Evolutionary conservation across 2,888 invertebrate species (phyloP).

Genomic region (Protodeltote pygarga): DNA sequence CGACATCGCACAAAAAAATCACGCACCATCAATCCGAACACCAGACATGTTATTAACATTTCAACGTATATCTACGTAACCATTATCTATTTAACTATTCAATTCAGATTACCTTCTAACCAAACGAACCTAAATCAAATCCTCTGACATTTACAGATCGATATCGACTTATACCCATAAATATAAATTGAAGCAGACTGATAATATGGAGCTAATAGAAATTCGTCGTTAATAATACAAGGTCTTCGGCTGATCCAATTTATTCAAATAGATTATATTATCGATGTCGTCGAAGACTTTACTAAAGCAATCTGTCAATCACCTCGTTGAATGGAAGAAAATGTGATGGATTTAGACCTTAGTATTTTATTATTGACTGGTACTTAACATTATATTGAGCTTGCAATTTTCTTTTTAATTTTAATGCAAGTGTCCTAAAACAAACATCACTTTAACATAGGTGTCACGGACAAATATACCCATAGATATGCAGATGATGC

Average conservation of each 20-base stretch:
- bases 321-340: slow-evolving; percentile 5
- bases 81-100: slow-evolving; percentile 2
- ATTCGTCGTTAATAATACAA: slow-evolving; percentile 25
- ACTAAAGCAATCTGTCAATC: slow-evolving; percentile 24
- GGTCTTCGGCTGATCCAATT: slow-evolving; percentile 32
- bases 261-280: slow-evolving; percentile 42
- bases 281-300: slow-evolving; percentile 16
- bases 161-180: slow-evolving; percentile 23
- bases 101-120: slow-evolving; percentile 18
- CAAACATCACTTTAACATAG: too few species aligned
- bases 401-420: too few species aligned
- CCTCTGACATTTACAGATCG: slow-evolving; percentile 36
- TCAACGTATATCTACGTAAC: too few species aligned
- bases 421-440: too few species aligned
- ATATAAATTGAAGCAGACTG: slow-evolving; percentile 27
- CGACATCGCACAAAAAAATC: too few species aligned
- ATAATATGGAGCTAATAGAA: slow-evolving; percentile 30
- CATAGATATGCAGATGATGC: too few species aligned
- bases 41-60: too few species aligned
- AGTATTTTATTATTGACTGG: too few species aligned
- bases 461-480: too few species aligned
- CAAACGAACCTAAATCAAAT: slow-evolving; percentile 29
- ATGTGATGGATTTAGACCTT: background rate
- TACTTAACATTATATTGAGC: too few species aligned
- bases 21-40: too few species aligned